Evolutionary conservation across 2,797 vertebrate species (phyloP).

Genomic region (Spinibarbus caldwelli): DNA sequence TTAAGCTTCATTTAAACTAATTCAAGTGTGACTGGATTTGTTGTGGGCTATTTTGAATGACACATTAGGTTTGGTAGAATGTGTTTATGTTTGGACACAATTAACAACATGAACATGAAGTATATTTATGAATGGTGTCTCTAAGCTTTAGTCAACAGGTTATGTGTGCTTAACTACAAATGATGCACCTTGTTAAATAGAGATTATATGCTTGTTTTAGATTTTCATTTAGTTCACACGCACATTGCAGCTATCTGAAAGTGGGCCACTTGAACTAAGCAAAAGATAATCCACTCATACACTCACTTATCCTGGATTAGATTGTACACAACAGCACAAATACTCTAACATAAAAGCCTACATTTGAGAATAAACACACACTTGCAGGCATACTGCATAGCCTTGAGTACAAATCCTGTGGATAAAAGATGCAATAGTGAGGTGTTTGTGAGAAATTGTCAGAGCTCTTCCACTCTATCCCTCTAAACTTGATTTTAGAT

Average conservation of each 20-base stretch:
- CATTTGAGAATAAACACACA: background rate
- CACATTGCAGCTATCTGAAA: background rate
- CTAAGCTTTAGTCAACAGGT: background rate
- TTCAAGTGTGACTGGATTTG: conserved; percentile 19
- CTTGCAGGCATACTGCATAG: background rate
- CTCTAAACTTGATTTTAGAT: conserved; percentile 1
- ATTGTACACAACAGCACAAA: background rate
- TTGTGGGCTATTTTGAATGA: conserved; percentile 15
- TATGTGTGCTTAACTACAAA: background rate
- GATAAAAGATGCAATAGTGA: background rate
- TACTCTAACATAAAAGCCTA: background rate
- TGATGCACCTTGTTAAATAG: background rate
- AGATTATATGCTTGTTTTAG: background rate
- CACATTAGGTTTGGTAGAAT: background rate
- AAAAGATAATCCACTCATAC: conserved; percentile 24
- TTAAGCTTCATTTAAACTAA: conserved; percentile 27
- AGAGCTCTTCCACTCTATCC: background rate
- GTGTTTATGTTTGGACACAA: conserved; percentile 13
- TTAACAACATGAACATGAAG: background rate
- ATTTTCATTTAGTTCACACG: background rate
- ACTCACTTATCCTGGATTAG: conserved; percentile 6
- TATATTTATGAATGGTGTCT: background rate
- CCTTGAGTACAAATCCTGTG: conserved; percentile 5
- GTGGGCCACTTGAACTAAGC: conserved; percentile 7
- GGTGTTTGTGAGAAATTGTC: background rate